These are phyloP conservation scores for Orthosia cruda DNA, from an alignment of 2,888 invertebrate species.

Conservation along the genomic window DNA sequence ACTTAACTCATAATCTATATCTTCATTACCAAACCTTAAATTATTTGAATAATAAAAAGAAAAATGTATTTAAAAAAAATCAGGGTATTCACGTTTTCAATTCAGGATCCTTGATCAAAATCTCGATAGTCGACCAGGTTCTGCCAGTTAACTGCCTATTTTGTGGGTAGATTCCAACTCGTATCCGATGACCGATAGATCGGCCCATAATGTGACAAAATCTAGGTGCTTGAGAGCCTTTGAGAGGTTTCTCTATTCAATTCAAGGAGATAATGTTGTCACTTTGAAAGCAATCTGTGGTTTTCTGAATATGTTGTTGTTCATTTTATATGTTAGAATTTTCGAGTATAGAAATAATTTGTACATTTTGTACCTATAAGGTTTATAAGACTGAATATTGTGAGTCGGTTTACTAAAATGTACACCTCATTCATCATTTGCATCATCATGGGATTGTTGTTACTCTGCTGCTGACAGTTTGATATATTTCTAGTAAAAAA, in stretches of 20 bases:
- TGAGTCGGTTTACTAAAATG: no score
- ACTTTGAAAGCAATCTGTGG: constrained; percentile 1
- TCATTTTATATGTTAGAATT: background rate
- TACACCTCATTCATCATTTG: background rate
- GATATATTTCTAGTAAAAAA: no score
- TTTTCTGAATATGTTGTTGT: constrained; percentile 3
- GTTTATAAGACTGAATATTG: no score
- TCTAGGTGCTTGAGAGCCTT: background rate
- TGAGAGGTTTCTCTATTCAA: constrained; percentile 14
- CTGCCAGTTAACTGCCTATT: constrained; percentile 60
- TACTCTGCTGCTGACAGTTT: no score
- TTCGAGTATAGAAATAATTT: no score
- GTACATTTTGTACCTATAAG: no score
- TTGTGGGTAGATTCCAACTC: constrained; percentile 23
- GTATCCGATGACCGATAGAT: constrained; percentile 35
- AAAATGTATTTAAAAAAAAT: background rate
- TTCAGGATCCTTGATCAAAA: constrained; percentile 49
- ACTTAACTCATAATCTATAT: background rate
- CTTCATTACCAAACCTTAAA: background rate
- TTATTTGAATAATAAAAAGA: background rate
- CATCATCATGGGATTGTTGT: background rate
- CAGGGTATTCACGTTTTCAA: constrained; percentile 57
- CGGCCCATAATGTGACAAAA: constrained; percentile 19
- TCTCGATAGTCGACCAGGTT: constrained; percentile 44
- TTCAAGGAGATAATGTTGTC: constrained; percentile 17